phyloP scores from a whole-genome alignment of 2,888 invertebrate genomes.

The Melipona beecheii region DNA sequence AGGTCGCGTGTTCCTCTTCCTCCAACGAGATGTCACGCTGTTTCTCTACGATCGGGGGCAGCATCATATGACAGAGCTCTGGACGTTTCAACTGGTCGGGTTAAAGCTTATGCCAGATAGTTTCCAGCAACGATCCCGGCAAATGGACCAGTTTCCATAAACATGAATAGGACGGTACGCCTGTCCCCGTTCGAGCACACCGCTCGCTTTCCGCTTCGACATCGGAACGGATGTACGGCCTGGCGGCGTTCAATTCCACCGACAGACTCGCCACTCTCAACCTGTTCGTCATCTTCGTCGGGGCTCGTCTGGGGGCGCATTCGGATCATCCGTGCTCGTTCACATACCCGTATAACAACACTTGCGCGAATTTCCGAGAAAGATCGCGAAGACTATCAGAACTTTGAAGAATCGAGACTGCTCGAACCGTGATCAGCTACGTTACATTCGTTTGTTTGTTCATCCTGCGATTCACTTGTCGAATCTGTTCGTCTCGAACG shows the following conservation, averaged over 20 bases:
- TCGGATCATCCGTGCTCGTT: conserved; percentile 26
- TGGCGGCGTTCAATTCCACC: conserved; percentile 71
- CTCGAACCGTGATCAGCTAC: not conserved
- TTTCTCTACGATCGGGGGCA: conserved; percentile 19
- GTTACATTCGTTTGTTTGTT: too few relatives aligned
- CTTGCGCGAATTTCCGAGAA: too few relatives aligned
- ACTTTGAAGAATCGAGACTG: not conserved
- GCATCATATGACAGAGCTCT: conserved; percentile 23
- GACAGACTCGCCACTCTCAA: conserved; percentile 62
- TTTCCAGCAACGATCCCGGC: conserved; percentile 70
- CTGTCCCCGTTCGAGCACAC: conserved; percentile 60
- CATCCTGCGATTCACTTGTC: too few relatives aligned
- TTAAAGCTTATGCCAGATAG: conserved; percentile 69
- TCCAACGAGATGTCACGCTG: conserved; percentile 50
- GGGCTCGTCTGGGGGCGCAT: conserved; percentile 8
- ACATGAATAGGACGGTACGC: conserved; percentile 73
- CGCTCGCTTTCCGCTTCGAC: conserved; percentile 70
- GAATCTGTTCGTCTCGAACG: too few relatives aligned
- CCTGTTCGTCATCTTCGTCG: conserved; percentile 14
- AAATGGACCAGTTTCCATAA: conserved; percentile 77
- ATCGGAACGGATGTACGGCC: conserved; percentile 71
- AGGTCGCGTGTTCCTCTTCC: conserved; percentile 20
- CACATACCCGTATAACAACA: not conserved
- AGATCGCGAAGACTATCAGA: not conserved
- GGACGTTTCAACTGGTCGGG: conserved; percentile 64